Conservation (phyloP, 2,888 invertebrate genomes). For the Toxonevra muliebris region DNA sequence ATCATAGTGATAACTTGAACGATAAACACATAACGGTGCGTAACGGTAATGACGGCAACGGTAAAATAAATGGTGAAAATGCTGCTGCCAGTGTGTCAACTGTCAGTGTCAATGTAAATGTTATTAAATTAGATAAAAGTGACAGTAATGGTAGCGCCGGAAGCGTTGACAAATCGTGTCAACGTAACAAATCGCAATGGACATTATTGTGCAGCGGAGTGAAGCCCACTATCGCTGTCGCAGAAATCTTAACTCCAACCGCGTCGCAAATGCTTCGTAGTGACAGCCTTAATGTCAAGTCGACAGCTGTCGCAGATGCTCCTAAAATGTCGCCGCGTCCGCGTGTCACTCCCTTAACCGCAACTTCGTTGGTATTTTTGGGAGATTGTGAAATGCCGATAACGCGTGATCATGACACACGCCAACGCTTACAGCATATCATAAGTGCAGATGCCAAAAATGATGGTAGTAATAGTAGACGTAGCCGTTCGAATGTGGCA, state of each 20-base stretch:
- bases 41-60: constrained; percentile 8
- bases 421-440: too few relatives aligned
- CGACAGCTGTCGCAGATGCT: constrained; percentile 37
- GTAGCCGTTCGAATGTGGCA: too few relatives aligned
- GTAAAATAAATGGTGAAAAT: neutral
- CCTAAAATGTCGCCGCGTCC: constrained; percentile 32
- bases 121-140: neutral
- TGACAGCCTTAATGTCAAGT: neutral
- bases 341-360: constrained; percentile 46
- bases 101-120: constrained; percentile 47
- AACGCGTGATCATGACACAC: constrained; percentile 37
- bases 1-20: too few relatives aligned
- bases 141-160: neutral
- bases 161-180: constrained; percentile 10
- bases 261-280: constrained; percentile 20
- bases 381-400: constrained; percentile 59
- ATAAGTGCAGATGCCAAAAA: too few relatives aligned
- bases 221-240: constrained; percentile 23
- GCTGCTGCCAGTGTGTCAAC: constrained; percentile 30
- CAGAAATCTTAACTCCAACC: constrained; percentile 16
- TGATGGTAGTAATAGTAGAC: too few relatives aligned
- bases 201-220: constrained; percentile 52
- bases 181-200: constrained; percentile 47
- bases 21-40: constrained; percentile 16
- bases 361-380: constrained; percentile 54